phyloP scores from a whole-genome alignment of 1,140 invertebrate genomes.

The Magallana ariakensis region DNA sequence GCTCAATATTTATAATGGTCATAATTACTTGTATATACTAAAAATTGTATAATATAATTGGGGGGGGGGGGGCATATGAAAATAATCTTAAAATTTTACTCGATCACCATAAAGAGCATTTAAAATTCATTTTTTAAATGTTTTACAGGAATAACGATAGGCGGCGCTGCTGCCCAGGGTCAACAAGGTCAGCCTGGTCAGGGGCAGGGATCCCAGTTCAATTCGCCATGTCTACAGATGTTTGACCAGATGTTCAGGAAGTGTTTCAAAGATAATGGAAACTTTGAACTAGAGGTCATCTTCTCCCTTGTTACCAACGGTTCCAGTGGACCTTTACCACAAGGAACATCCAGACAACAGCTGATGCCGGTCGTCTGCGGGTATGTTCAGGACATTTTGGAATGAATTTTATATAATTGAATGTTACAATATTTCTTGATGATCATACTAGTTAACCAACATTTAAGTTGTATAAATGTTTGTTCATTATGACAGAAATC shows the following conservation, averaged over 20 bases:
- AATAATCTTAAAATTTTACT: no score
- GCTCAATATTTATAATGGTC: no score
- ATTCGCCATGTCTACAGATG: constrained; percentile 52
- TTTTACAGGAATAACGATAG: constrained; percentile 3
- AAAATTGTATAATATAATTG: no score
- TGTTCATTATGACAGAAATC: constrained; percentile 24
- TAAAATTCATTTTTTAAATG: no score
- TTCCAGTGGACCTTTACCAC: constrained; percentile 55
- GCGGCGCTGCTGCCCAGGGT: not conserved
- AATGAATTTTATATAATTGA: no score
- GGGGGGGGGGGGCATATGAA: no score
- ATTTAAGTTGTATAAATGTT: no score
- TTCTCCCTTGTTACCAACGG: constrained; percentile 57
- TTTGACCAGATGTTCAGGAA: constrained; percentile 55
- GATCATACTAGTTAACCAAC: no score
- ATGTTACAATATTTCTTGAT: no score
- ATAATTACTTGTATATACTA: no score
- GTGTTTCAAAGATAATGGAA: constrained; percentile 55
- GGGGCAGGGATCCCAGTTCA: constrained; percentile 49
- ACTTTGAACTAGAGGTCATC: constrained; percentile 52
- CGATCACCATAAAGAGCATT: no score
- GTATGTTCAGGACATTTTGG: constrained; percentile 25
- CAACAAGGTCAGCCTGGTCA: constrained; percentile 30
- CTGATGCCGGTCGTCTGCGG: constrained; percentile 41
- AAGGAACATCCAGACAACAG: constrained; percentile 30